These are phyloP conservation scores for Argyrosomus regius DNA, from an alignment of 2,797 vertebrate species.

Conservation along the genomic window DNA sequence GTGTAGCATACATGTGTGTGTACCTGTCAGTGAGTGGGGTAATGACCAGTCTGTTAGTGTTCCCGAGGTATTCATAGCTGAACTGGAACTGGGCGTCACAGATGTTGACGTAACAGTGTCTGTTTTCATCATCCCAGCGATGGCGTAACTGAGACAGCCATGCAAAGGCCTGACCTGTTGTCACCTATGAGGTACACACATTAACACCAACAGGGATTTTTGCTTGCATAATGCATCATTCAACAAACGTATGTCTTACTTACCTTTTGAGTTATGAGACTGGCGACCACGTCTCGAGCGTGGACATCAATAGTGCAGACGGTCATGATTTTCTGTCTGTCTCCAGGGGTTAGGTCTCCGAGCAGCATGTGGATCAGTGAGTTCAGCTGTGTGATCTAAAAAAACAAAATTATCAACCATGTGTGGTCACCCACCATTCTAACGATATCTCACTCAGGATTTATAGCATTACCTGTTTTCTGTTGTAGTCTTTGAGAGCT, in stretches of 20 bases:
- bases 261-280: slow-evolving; percentile 91
- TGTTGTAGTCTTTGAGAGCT: slow-evolving; percentile 85
- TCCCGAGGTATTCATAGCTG: slow-evolving; percentile 89
- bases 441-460: not conserved
- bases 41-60: slow-evolving; percentile 89
- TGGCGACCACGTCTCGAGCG: slow-evolving; percentile 89
- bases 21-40: slow-evolving; percentile 90
- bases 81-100: slow-evolving; percentile 90
- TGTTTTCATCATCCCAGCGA: slow-evolving; percentile 85
- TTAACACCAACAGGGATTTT: not conserved
- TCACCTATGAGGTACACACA: slow-evolving; percentile 77
- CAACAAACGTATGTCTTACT: not conserved
- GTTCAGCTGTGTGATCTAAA: slow-evolving; percentile 94
- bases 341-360: slow-evolving; percentile 88
- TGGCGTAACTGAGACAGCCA: slow-evolving; percentile 90
- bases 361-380: slow-evolving; percentile 94
- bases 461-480: slow-evolving; percentile 77
- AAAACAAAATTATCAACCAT: slow-evolving; percentile 77
- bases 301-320: slow-evolving; percentile 92
- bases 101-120: slow-evolving; percentile 87
- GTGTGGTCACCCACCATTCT: not conserved
- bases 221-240: not conserved
- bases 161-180: slow-evolving; percentile 85
- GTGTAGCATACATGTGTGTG: slow-evolving; percentile 5
- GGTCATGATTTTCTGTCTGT: slow-evolving; percentile 94